Evolutionary conservation across 1,140 invertebrate genomes (phyloP), one percentile per base, ranked within the genome.

Genomic region (Linepithema humile): DNA sequence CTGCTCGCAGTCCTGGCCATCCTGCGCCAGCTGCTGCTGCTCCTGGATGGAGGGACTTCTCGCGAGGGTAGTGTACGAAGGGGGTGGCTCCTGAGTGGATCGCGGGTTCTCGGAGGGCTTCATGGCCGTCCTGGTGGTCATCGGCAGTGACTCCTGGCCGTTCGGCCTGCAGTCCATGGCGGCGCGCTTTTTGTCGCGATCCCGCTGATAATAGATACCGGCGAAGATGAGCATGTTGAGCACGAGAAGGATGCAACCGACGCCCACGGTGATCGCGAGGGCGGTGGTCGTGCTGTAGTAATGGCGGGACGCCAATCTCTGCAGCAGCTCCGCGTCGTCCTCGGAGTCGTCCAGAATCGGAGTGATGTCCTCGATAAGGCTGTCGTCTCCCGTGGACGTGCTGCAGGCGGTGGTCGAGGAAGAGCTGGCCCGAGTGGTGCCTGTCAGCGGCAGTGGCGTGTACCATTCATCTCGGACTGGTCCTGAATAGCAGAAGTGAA

Each of bases 141-240:
- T 94, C 1, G 94, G 92, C 5, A 95, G 67, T 0, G 91, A 85
- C 67, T 92, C 90, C 75, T 93, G 91, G 4, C 90, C 92, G 26
- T 92, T 93, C 0, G 92, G 84, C 1, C 87, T 80, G 55, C 92
- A 92, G 2, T 92, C 86, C 90, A 92, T 91, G 0, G 92, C 89
- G 7, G 93, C 92, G 29, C 93, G 89, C 83, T 94, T 93, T 60
- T 93, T 94, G 73, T 95, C 95, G 5, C 95, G 91, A 80, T 97
- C 96, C 45, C 97, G 94, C 90, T 98, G 97, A 90, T 98, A 97
- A 92, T 98, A 98, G 78, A 98, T 97, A 60, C 97, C 98, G 2
- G 97, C 97, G 90, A 98, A 98, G 65, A 98, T 97, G 57, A 98
- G 94, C 93, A 98, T 96, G 93, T 99, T 98, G 15, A 98, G 95